phyloP scores from a whole-genome alignment of 2,113 vertebrate species.

The Tetrax tetrax region DNA sequence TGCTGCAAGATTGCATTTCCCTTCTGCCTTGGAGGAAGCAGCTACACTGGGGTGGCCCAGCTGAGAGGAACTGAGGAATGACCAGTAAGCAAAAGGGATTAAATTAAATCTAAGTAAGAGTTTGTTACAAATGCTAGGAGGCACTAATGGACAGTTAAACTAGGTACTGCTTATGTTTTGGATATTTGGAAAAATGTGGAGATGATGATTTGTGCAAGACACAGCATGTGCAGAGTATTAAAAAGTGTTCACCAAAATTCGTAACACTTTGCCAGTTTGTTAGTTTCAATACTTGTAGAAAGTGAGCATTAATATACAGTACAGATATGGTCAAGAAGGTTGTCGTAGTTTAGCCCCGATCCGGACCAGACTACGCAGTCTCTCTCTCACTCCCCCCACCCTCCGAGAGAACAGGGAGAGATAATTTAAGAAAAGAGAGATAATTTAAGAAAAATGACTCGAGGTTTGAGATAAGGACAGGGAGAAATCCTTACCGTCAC shows the following conservation, averaged over 20 bases:
- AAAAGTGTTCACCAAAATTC: not conserved
- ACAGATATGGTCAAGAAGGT: not conserved
- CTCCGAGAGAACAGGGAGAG: too few relatives aligned
- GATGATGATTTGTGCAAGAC: not conserved
- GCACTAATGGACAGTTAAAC: not conserved
- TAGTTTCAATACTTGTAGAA: not conserved
- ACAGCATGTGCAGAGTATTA: not conserved
- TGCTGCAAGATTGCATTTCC: not conserved
- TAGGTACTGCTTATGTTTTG: not conserved
- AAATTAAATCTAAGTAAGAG: not conserved
- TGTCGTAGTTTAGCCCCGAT: too few relatives aligned
- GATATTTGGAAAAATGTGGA: not conserved
- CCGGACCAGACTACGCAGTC: too few relatives aligned
- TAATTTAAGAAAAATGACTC: too few relatives aligned
- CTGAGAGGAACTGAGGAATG: not conserved
- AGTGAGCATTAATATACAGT: not conserved
- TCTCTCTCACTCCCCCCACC: too few relatives aligned
- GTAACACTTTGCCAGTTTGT: not conserved
- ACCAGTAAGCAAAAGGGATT: not conserved
- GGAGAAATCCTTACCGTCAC: too few relatives aligned
- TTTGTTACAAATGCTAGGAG: not conserved
- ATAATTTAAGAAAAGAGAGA: too few relatives aligned
- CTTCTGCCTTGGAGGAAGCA: not conserved
- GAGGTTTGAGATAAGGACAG: too few relatives aligned
- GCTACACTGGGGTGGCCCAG: not conserved